Evolutionary conservation across 2,888 invertebrate genomes (phyloP).

Genomic region (Nemotelus pantherinus): DNA sequence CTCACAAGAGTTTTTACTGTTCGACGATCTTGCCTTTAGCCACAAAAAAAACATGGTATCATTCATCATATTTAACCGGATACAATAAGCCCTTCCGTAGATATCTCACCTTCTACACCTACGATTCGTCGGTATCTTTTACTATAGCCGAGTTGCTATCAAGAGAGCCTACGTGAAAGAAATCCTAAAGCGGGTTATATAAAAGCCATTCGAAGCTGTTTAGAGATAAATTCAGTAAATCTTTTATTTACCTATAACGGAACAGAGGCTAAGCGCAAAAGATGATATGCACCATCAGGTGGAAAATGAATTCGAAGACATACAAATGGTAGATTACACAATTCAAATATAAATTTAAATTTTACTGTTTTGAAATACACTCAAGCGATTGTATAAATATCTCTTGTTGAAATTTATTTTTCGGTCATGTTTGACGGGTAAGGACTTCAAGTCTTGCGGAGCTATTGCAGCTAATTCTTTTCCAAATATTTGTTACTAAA

Average conservation of each 20-base stretch:
- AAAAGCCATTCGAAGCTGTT: conserved; percentile 20
- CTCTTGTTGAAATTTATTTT: too few species aligned
- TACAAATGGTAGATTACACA: too few species aligned
- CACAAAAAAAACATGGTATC: background rate
- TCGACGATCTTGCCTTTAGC: background rate
- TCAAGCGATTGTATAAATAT: too few species aligned
- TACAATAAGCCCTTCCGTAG: conserved; percentile 25
- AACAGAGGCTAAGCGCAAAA: background rate
- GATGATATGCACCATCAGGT: conserved; percentile 30
- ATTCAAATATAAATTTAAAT: too few species aligned
- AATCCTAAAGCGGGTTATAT: conserved; percentile 13
- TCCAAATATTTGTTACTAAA: too few species aligned
- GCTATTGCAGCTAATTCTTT: too few species aligned
- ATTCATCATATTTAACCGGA: conserved; percentile 22
- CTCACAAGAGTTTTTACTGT: background rate
- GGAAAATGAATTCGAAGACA: conserved; percentile 16
- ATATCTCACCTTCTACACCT: conserved; percentile 15
- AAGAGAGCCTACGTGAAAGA: conserved; percentile 13
- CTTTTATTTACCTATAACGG: conserved; percentile 31
- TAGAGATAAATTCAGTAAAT: conserved; percentile 27
- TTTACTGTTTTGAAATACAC: too few species aligned
- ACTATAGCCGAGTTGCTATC: background rate
- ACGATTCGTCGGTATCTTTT: too few species aligned
- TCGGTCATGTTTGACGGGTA: too few species aligned
- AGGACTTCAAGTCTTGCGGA: too few species aligned